Base-by-base conservation (phyloP, 1,140 invertebrate species). In the Temnothorax longispinosus region DNA sequence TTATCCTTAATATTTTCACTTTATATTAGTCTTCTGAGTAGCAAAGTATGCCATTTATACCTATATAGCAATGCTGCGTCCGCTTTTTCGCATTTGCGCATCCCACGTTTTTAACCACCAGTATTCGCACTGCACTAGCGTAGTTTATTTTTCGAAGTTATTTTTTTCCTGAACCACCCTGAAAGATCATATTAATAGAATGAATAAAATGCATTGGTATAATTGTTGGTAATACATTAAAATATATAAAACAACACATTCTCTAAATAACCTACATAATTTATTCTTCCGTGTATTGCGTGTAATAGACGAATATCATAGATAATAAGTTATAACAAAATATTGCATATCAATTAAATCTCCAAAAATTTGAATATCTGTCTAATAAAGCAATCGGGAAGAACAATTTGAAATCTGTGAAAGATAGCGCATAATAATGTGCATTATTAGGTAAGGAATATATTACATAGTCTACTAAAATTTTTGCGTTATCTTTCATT, bases 151-250 rank as follows among this genome's bases (percentile, higher is more conserved):
- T 90, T 94, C 75, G 91, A 92, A 91, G 92, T 94, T 94, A 95
- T 91, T 95, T 94, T 94, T 94, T 94, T 94, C 93, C 92, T 93
- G 93, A 94, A 93, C 94, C 94, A 95, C 93, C 94, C 94, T 95
- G 93, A 86, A 93, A 92, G 10, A 91, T 88, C 74, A 71, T 1
- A 91, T 89, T 72, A 78, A 76, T 69, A 50, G 13, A 52, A 75
- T 81, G 80, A 88, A 82, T 85, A 58, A 27, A 65, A 4, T 27
- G 2, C 13, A 27, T 76, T 75, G 21, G 8, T 5, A 27, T 27
- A 27, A 27, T 27, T 32, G 3, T 6, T 27, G 4, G 78, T 54
- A 74, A 52, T 88, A 52, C 11, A 86, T 44, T 62, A 74, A 80
- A 56, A 69, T 52, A 74, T 72, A 90, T 65, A 76, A 80, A 86